A percentile compares a stretch with the other conserved stretches of the same genome.
These are phyloP conservation scores for Acleris laterana DNA, from an alignment of 2,888 invertebrate species.

Conservation along the genomic window DNA sequence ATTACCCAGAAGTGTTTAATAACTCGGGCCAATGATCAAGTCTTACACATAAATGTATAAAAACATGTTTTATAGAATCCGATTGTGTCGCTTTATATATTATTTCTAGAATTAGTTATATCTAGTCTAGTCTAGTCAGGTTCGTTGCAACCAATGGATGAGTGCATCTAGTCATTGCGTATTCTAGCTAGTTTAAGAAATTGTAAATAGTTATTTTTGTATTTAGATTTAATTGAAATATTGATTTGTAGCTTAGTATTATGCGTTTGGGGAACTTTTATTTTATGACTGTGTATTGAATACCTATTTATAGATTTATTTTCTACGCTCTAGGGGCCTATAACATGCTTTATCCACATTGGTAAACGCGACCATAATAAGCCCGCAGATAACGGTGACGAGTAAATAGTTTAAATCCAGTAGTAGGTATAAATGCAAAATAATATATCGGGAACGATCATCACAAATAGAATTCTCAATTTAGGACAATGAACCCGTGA, in stretches of 20 bases:
- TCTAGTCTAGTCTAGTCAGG: constrained; percentile 41
- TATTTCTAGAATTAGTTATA: constrained; percentile 31
- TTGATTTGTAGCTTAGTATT: constrained; percentile 5
- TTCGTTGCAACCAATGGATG: constrained; percentile 51
- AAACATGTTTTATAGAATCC: constrained; percentile 43
- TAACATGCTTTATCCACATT: too few species aligned
- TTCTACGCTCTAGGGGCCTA: background rate
- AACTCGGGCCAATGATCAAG: constrained; percentile 3
- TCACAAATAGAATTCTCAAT: too few species aligned
- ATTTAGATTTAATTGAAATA: constrained; percentile 19
- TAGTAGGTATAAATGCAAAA: too few species aligned
- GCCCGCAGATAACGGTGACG: too few species aligned
- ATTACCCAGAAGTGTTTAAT: background rate
- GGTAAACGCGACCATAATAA: too few species aligned
- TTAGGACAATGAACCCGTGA: too few species aligned
- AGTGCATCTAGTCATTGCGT: constrained; percentile 73
- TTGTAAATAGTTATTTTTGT: constrained; percentile 47
- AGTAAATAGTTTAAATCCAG: too few species aligned
- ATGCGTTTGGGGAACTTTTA: background rate
- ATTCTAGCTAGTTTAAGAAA: constrained; percentile 44
- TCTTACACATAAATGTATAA: constrained; percentile 14
- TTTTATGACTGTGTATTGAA: background rate
- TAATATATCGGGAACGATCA: too few species aligned
- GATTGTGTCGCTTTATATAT: constrained; percentile 43
- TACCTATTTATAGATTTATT: background rate